Conservation (phyloP, 2,113 vertebrate species). For the Macaca nemestrina region DNA sequence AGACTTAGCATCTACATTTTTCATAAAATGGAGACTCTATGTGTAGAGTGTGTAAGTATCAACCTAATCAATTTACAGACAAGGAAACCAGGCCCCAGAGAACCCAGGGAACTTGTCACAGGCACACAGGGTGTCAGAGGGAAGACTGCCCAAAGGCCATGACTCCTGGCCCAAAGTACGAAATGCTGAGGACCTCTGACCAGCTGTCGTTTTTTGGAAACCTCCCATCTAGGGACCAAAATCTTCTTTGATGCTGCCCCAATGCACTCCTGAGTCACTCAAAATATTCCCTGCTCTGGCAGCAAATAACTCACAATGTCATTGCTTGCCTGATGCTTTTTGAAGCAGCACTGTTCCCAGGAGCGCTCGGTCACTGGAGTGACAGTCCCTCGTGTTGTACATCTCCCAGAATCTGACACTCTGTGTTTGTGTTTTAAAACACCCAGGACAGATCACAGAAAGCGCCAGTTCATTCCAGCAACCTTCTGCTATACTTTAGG, state of each 20-base stretch:
- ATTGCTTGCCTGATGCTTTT: constrained; percentile 67
- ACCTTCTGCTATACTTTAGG: constrained; percentile 12
- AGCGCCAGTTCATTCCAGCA: constrained; percentile 51
- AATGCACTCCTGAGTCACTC: constrained; percentile 11
- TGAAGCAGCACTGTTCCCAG: constrained; percentile 51
- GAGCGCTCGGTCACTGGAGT: constrained; percentile 58
- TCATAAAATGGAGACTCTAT: not conserved
- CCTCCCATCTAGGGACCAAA: not conserved
- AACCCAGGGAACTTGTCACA: not conserved
- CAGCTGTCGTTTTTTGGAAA: not conserved
- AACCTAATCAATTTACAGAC: not conserved
- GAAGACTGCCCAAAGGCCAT: not conserved
- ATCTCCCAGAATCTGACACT: constrained; percentile 73
- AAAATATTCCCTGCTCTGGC: constrained; percentile 51
- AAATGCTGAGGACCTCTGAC: not conserved
- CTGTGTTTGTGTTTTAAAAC: constrained; percentile 72
- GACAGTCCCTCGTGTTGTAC: constrained; percentile 70
- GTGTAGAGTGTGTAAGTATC: not conserved
- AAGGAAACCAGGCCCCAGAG: not conserved
- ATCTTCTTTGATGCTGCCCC: constrained; percentile 48
- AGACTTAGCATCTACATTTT: not conserved
- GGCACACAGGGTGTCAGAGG: not conserved
- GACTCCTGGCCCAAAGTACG: not conserved
- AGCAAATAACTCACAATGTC: constrained; percentile 66
- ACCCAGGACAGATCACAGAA: constrained; percentile 62